phyloP scores from a whole-genome alignment of 1,140 invertebrate species.

The Drosophila funebris region DNA sequence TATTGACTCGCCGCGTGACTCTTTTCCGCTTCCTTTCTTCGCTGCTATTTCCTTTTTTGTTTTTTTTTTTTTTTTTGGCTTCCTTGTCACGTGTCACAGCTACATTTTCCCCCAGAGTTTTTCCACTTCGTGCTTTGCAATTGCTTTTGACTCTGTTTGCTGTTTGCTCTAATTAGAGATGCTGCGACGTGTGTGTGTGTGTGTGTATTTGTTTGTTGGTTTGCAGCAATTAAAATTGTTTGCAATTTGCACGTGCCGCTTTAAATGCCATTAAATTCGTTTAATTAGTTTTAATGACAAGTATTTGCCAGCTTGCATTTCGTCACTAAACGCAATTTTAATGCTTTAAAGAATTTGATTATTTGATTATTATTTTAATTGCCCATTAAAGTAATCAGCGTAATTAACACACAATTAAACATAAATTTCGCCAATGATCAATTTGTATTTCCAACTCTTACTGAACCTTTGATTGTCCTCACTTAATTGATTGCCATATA shows the following conservation, averaged over 20 bases:
- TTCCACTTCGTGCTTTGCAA: background rate
- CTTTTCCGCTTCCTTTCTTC: conserved; percentile 12
- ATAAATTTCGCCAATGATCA: background rate
- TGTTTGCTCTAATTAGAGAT: conserved; percentile 42
- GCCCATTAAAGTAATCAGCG: background rate
- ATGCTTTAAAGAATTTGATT: background rate
- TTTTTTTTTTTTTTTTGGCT: background rate
- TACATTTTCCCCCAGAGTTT: conserved; percentile 18
- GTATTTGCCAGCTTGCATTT: conserved; percentile 31
- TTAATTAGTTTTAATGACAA: conserved; percentile 52
- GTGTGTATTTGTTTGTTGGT: conserved; percentile 2
- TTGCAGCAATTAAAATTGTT: conserved; percentile 47
- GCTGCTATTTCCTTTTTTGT: background rate
- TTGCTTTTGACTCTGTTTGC: conserved; percentile 24
- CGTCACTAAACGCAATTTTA: conserved; percentile 30
- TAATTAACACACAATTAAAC: background rate
- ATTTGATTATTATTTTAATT: conserved; percentile 3
- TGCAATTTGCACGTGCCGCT: conserved; percentile 53
- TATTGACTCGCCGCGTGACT: conserved; percentile 47
- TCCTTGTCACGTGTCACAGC: conserved; percentile 29
- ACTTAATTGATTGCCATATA: background rate
- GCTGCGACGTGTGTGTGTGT: background rate
- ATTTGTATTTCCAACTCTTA: background rate
- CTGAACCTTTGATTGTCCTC: background rate
- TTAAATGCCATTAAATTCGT: conserved; percentile 51